phyloP scores from a whole-genome alignment of 2,888 invertebrate genomes.

The Ellobium chinense region DNA sequence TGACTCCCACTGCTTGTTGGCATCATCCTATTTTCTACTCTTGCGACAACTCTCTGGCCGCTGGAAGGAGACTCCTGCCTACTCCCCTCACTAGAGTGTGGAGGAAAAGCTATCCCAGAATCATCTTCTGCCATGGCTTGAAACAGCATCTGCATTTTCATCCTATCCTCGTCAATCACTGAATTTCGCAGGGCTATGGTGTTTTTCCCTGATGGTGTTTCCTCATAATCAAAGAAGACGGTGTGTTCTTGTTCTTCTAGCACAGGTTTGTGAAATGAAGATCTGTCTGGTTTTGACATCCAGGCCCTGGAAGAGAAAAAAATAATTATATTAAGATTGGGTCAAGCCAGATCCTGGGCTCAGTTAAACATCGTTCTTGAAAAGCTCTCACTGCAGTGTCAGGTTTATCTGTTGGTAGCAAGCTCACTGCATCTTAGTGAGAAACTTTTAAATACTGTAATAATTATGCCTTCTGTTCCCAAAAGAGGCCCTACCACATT shows the following conservation, averaged over 20 bases:
- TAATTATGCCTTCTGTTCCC: too few relatives aligned
- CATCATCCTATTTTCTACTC: not conserved
- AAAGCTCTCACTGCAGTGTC: too few relatives aligned
- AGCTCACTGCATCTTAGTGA: too few relatives aligned
- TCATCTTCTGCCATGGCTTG: not conserved
- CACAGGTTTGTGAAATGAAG: not conserved
- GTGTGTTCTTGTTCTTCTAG: conserved; percentile 9
- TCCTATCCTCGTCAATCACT: not conserved
- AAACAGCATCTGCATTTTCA: not conserved
- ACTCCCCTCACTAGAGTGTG: not conserved
- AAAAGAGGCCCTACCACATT: too few relatives aligned
- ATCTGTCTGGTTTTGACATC: too few relatives aligned
- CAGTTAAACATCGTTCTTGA: too few relatives aligned
- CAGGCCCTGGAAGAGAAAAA: too few relatives aligned
- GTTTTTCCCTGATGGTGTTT: not conserved
- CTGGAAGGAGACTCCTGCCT: not conserved
- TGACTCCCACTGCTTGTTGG: not conserved
- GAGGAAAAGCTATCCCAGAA: not conserved
- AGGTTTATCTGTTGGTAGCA: too few relatives aligned
- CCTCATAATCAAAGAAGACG: conserved; percentile 6
- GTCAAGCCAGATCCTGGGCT: too few relatives aligned
- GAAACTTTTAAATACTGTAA: too few relatives aligned
- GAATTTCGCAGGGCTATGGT: conserved; percentile 7
- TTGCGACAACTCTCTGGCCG: not conserved
- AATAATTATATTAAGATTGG: too few relatives aligned